Percentiles rank a stretch among this genome's conserved stretches.
Evolutionary conservation across 2,888 invertebrate genomes (phyloP).

Genomic region (Hypomecis punctinalis): DNA sequence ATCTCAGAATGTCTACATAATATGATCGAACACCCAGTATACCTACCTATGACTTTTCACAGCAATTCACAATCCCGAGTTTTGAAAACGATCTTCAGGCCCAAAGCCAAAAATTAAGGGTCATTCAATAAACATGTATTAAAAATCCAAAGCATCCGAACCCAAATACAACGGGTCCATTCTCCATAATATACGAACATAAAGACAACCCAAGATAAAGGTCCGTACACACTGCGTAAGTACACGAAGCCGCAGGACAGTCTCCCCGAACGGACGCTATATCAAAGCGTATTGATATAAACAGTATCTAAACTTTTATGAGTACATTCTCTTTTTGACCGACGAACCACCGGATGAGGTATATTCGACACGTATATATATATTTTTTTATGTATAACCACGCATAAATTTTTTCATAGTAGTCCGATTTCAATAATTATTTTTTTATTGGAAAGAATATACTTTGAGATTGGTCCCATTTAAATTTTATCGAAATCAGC

Average conservation of each 20-base stretch:
- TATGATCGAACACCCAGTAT: background rate
- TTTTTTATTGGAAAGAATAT: too few relatives aligned
- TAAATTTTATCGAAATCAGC: too few relatives aligned
- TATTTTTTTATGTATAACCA: too few relatives aligned
- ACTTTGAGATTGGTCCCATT: too few relatives aligned
- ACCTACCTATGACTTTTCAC: background rate
- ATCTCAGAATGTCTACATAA: too few relatives aligned
- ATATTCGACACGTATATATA: too few relatives aligned
- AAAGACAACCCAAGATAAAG: slow-evolving; percentile 35
- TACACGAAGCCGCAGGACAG: slow-evolving; percentile 36
- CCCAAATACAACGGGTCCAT: slow-evolving; percentile 25
- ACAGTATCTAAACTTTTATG: slow-evolving; percentile 20
- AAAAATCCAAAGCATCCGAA: slow-evolving; percentile 28
- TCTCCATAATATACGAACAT: slow-evolving; percentile 26
- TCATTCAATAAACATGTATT: slow-evolving; percentile 29
- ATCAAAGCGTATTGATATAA: slow-evolving; percentile 6
- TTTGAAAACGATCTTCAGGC: slow-evolving; percentile 6
- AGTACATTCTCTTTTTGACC: background rate
- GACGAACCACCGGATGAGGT: too few relatives aligned
- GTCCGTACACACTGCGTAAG: slow-evolving; percentile 32
- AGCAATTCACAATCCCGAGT: background rate
- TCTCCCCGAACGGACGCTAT: slow-evolving; percentile 23
- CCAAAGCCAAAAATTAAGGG: slow-evolving; percentile 26
- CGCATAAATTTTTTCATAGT: too few relatives aligned
- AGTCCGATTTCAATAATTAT: too few relatives aligned